These are phyloP conservation scores for Rhinella marina DNA, from an alignment of 2,797 vertebrate species.

Conservation along the genomic window DNA sequence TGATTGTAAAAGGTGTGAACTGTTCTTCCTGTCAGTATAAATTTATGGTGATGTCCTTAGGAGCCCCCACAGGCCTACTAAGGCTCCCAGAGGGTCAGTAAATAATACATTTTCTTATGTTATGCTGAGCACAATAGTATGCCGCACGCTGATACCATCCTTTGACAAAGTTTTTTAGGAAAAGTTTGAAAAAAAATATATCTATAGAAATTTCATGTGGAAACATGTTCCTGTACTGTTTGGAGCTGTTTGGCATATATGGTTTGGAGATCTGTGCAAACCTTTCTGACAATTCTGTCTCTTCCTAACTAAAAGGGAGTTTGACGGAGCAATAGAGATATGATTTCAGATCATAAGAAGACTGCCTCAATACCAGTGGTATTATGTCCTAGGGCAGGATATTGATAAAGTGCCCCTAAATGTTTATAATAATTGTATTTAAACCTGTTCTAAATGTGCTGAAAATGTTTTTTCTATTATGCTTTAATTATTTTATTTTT, in stretches of 20 bases:
- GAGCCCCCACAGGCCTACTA: not conserved
- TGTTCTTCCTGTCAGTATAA: constrained; percentile 27
- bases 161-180: not conserved
- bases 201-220: not conserved
- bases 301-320: not conserved
- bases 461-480: too few species aligned
- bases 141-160: too few species aligned
- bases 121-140: not conserved
- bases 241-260: not conserved
- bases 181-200: not conserved
- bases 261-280: too few species aligned
- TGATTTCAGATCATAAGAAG: too few species aligned
- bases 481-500: too few species aligned
- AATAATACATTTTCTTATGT: constrained; percentile 22
- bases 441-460: too few species aligned
- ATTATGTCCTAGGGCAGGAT: too few species aligned
- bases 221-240: not conserved
- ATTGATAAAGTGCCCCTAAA: too few species aligned
- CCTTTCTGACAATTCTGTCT: not conserved
- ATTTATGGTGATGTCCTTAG: constrained; percentile 8
- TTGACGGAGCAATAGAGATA: not conserved
- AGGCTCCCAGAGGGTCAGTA: constrained; percentile 17
- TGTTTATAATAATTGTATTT: too few species aligned
- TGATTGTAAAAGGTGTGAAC: constrained; percentile 40
- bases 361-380: too few species aligned